These are phyloP conservation scores for Coremacera marginata DNA, from an alignment of 2,888 invertebrate genomes.

Conservation along the genomic window DNA sequence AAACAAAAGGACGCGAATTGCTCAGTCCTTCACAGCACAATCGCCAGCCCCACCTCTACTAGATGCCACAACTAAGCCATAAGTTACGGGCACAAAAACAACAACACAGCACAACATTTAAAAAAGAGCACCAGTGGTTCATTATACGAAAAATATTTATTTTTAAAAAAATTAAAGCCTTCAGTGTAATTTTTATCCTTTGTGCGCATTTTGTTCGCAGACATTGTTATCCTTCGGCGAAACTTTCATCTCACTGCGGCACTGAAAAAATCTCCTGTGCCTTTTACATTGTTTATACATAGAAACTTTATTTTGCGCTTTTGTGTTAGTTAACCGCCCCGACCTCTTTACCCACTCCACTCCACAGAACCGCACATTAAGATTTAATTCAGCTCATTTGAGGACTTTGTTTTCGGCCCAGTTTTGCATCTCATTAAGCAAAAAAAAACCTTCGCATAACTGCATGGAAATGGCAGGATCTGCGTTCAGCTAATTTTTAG, in stretches of 20 bases:
- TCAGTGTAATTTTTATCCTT: slow-evolving; percentile 4
- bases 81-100: neutral
- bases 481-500: slow-evolving; percentile 18
- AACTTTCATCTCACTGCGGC: neutral
- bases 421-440: slow-evolving; percentile 18
- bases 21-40: neutral
- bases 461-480: neutral
- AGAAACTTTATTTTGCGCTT: slow-evolving; percentile 25
- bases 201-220: neutral
- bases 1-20: slow-evolving; percentile 8
- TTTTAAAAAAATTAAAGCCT: slow-evolving; percentile 12
- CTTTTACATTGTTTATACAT: neutral
- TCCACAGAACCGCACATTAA: slow-evolving; percentile 19
- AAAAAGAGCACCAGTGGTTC: slow-evolving; percentile 7
- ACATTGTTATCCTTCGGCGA: slow-evolving; percentile 4
- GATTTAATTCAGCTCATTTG: slow-evolving; percentile 26
- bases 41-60: neutral
- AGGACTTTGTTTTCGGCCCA: slow-evolving; percentile 1
- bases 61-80: neutral
- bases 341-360: neutral
- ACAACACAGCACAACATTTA: neutral
- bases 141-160: slow-evolving; percentile 23
- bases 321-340: neutral
- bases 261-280: neutral
- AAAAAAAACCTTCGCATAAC: neutral